Conservation (phyloP, 2,888 invertebrate genomes). For the Cataglyphis rosenhaueri region DNA sequence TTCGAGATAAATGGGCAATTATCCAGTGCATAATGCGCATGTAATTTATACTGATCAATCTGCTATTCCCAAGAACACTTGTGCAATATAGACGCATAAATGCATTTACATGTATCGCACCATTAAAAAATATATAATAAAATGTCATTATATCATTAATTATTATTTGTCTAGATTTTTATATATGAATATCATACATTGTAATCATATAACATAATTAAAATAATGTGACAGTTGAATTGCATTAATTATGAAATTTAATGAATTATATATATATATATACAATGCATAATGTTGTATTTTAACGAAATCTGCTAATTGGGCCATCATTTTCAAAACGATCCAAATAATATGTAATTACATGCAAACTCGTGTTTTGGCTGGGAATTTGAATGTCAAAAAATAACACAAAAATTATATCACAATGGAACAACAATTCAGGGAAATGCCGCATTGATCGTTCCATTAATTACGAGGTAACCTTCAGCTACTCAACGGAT, state of each 20-base stretch:
- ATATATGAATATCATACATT: neutral
- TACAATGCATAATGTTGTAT: neutral
- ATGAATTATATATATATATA: neutral
- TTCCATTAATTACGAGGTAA: slow-evolving; percentile 83
- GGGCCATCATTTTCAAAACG: neutral
- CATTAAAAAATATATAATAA: neutral
- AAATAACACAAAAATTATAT: slow-evolving; percentile 4
- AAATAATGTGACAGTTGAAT: neutral
- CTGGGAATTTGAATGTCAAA: neutral
- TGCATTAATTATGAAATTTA: slow-evolving; percentile 31
- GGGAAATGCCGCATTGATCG: slow-evolving; percentile 73
- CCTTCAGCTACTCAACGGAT: slow-evolving; percentile 83
- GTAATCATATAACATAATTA: slow-evolving; percentile 9
- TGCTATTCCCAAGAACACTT: slow-evolving; percentile 42
- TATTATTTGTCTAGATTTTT: slow-evolving; percentile 12
- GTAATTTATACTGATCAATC: slow-evolving; percentile 53
- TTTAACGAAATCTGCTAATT: slow-evolving; percentile 29
- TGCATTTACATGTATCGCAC: neutral
- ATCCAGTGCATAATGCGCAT: slow-evolving; percentile 48
- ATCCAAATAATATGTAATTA: neutral
- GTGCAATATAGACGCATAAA: neutral
- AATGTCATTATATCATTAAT: slow-evolving; percentile 9
- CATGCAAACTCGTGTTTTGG: neutral
- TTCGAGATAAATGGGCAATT: slow-evolving; percentile 54
- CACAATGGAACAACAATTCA: slow-evolving; percentile 48